Base-by-base conservation (phyloP, 2,797 vertebrate species). In the Kryptopterus vitreolus region DNA sequence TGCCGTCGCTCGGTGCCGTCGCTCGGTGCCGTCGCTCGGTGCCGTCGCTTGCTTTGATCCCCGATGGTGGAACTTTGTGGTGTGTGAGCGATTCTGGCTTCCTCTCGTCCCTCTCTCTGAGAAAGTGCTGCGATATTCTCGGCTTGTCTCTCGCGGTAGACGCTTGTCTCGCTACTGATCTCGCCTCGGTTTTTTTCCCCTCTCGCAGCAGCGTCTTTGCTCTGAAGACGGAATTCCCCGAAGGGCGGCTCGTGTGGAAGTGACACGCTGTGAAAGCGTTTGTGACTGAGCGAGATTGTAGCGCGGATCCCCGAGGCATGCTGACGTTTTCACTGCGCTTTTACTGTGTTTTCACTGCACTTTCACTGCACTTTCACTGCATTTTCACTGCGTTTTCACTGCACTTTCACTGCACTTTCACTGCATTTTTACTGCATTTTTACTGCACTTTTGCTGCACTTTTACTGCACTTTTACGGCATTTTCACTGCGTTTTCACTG, bases 261-360 rank as follows among this genome's bases (percentile, higher is more conserved):
- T 65, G 78, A 80, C 78, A 81, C 57, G 3, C 43, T 65, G 71
- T 26, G 78, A 70, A 78, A 77, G 58, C 57, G 38, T 68, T 66
- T 73, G 66, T 80, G 66, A 83, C 78, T 69, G 53, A 77, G 43
- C 73, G 29, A 29, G 80, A 85, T 78, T 66, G 65, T 76, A 50
- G 57, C 77, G 52, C 35, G 62, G 58, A 63, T 76, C 73, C 79
- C 79, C 20, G 38, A 76, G 63, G 79, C 79, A n/a, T 12, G 9
- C 55, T 59, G 53, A 68, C 79, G 75, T 52, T 81, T 35, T 76
- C 72, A 76, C 63, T 31, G 55, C 53, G 26, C n/a, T 1, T 76
- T 46, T 50, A 70, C n/a, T n/a, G n/a, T n/a, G n/a, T n/a, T n/a
- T n/a, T n/a, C n/a, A n/a, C n/a, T n/a, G n/a, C n/a, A n/a, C n/a